A percentile compares a stretch with the other conserved stretches of the same genome.
Evolutionary conservation across 2,113 vertebrate genomes (phyloP).

Genomic region (Macrotus californicus): DNA sequence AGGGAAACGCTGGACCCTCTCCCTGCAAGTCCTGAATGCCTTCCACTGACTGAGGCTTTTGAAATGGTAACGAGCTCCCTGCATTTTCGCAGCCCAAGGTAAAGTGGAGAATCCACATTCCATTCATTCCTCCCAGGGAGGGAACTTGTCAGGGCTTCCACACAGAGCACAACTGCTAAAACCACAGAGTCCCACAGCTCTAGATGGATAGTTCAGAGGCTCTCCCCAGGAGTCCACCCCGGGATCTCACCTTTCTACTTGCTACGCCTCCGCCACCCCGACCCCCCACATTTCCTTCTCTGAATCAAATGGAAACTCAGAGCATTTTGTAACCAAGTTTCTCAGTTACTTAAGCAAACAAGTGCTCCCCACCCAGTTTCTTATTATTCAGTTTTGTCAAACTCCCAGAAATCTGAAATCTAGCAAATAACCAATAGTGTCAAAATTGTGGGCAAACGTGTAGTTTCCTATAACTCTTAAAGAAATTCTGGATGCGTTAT

Average conservation of each 20-base stretch:
- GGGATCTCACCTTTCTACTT: not conserved
- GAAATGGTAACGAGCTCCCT: not conserved
- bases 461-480: not conserved
- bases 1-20: not conserved
- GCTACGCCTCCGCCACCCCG: not conserved
- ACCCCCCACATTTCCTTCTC: not conserved
- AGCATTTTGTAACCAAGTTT: not conserved
- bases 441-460: not conserved
- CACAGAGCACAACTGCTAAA: not conserved
- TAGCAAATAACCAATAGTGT: not conserved
- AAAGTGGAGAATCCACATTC: slow-evolving; percentile 62
- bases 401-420: not conserved
- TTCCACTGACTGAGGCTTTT: not conserved
- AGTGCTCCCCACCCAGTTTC: not conserved
- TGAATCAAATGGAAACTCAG: not conserved
- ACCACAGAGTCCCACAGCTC: not conserved
- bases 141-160: not conserved
- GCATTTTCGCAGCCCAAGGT: slow-evolving; percentile 34
- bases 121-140: slow-evolving; percentile 40
- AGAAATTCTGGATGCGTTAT: not conserved
- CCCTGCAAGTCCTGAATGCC: not conserved
- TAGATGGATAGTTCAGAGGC: not conserved
- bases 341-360: not conserved
- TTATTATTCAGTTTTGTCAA: not conserved
- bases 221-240: not conserved